Evolutionary conservation across 2,797 vertebrate genomes (phyloP).

Genomic region (Garrulus glandarius): DNA sequence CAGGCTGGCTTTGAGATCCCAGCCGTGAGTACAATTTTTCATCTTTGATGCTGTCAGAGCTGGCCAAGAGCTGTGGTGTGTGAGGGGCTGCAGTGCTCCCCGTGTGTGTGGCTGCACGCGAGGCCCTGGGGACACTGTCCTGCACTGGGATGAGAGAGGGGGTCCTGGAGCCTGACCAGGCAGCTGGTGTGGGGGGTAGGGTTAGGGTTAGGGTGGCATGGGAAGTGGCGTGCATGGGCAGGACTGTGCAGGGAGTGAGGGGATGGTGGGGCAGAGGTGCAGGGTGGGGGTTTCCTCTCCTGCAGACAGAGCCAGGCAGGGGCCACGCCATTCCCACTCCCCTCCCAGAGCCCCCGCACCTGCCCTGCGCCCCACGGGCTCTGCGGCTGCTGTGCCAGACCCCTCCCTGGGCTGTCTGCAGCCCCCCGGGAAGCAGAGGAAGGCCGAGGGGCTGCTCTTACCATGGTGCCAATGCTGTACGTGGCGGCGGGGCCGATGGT

Average conservation of each 20-base stretch:
- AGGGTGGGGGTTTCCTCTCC: neutral
- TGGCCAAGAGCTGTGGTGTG: constrained; percentile 74
- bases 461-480: constrained; percentile 97
- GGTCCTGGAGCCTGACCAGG: neutral
- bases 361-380: neutral
- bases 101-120: rapidly evolving
- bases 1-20: neutral
- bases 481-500: constrained; percentile 89
- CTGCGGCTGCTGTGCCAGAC: neutral
- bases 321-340: neutral
- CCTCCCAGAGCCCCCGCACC: neutral
- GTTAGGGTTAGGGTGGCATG: too few species aligned
- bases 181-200: rapidly evolving
- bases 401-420: neutral
- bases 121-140: neutral
- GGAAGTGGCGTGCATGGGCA: rapidly evolving
- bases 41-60: constrained; percentile 93
- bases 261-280: neutral
- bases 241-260: neutral
- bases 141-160: neutral
- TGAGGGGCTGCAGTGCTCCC: neutral
- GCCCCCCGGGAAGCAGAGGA: neutral
- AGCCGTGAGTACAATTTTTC: constrained; percentile 74
- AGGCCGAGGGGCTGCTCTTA: constrained; percentile 73
- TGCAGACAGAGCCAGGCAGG: neutral